These are phyloP conservation scores for Caenorhabditis virilis DNA, from an alignment of 2,888 invertebrate genomes.

Conservation along the genomic window DNA sequence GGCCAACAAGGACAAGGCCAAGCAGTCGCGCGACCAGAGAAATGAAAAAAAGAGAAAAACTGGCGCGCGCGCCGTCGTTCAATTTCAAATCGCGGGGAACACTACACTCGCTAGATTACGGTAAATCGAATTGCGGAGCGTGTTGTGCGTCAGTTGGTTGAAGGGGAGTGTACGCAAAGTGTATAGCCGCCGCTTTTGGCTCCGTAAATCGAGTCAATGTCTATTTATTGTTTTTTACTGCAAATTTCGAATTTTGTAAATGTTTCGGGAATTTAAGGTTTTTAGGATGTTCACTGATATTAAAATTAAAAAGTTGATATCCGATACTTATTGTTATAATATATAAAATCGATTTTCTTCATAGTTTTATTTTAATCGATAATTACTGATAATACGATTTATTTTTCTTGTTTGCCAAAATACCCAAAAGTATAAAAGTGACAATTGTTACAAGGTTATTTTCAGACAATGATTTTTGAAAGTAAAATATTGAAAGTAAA, in stretches of 20 bases:
- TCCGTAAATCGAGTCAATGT: constrained; percentile 40
- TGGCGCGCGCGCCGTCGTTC: constrained; percentile 4
- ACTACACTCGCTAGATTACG: constrained; percentile 9
- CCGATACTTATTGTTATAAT: too few relatives aligned
- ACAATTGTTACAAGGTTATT: too few relatives aligned
- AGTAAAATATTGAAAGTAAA: too few relatives aligned
- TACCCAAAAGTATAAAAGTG: too few relatives aligned
- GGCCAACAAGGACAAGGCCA: not conserved
- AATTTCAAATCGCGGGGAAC: constrained; percentile 10
- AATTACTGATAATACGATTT: too few relatives aligned
- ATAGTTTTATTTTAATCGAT: too few relatives aligned
- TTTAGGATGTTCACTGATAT: too few relatives aligned
- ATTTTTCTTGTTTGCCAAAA: too few relatives aligned
- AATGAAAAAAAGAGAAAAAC: constrained; percentile 11
- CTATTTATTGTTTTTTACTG: not conserved
- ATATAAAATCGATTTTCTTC: too few relatives aligned
- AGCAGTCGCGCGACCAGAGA: constrained; percentile 6
- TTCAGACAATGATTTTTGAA: too few relatives aligned
- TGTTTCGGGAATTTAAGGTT: not conserved
- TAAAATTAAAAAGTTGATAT: too few relatives aligned
- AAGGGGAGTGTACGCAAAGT: constrained; percentile 13
- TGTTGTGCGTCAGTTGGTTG: constrained; percentile 15
- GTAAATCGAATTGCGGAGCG: constrained; percentile 15
- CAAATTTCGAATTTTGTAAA: not conserved
- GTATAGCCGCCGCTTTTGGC: constrained; percentile 25